phyloP scores from a whole-genome alignment of 2,113 vertebrate genomes.

The Zosterops pallidus region DNA sequence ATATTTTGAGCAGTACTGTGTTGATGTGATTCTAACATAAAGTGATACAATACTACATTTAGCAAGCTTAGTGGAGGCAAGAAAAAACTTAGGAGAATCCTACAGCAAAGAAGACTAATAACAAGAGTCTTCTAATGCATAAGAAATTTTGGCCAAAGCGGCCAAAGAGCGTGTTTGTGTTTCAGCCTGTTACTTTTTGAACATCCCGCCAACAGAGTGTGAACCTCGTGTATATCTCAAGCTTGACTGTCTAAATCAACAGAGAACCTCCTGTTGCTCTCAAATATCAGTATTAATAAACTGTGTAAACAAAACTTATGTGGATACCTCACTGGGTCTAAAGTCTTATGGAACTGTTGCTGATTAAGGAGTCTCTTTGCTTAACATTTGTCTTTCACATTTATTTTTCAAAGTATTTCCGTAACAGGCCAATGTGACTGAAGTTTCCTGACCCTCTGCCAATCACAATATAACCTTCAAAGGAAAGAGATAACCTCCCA shows the following conservation, averaged over 20 bases:
- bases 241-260: background rate
- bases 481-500: slow-evolving; percentile 64
- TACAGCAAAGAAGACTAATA: background rate
- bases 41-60: background rate
- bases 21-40: background rate
- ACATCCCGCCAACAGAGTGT: background rate
- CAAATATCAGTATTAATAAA: slow-evolving; percentile 11
- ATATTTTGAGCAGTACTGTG: background rate
- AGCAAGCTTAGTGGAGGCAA: background rate
- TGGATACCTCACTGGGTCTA: background rate
- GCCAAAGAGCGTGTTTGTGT: rapidly evolving
- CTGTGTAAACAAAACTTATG: slow-evolving; percentile 2
- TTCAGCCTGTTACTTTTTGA: background rate
- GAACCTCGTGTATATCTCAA: background rate
- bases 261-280: background rate
- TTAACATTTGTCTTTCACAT: slow-evolving; percentile 66
- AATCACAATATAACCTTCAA: slow-evolving; percentile 69
- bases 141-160: background rate
- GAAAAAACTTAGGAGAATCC: background rate
- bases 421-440: slow-evolving; percentile 40
- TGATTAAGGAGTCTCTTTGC: slow-evolving; percentile 51
- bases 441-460: slow-evolving; percentile 68
- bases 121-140: background rate
- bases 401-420: slow-evolving; percentile 68
- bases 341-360: slow-evolving; percentile 45